Base-by-base conservation (phyloP, 2,113 vertebrate species). In the Melanocharis versteri region DNA sequence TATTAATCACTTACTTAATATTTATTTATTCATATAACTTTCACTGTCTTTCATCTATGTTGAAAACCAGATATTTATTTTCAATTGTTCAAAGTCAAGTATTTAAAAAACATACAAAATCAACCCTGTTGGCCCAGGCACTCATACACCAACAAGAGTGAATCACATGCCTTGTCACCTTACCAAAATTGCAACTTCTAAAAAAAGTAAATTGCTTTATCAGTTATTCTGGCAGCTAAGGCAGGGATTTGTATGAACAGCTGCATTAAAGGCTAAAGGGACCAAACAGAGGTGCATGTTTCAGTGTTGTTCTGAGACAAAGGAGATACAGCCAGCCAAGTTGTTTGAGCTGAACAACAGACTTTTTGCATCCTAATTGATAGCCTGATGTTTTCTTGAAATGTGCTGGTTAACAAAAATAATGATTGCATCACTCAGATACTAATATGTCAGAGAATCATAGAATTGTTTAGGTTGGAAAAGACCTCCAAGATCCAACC, bases 151-250 rank as follows among this genome's bases (percentile, higher is more conserved):
- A 62, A 23, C 14, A 23, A 1, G 1, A 51, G 66, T 20, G n/a
- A 45, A 37, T 37, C 1, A 0, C 2, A 2, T n/a, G 19, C 51
- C 54, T 66, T 71, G n/a, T 75, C 53, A 35, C 15, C 30, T 51
- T 83, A 54, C 45, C 45, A 30, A 56, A 89, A 91, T 5, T 75
- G 42, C 51, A 48, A 20, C 15, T 66, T 75, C 23, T 64, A 4
- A 57, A 22, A 44, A 53, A 40, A 22, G 37, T 20, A 10, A 47
- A 48, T 72, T 6, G 7, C 37, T 68, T 35, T 28, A 51, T 80
- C 39, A 24, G 51, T 44, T 37, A 15, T 14, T 70, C 56, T 89
- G 45, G 31, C 14, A 78, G 30, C 15, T 56, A 31, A 33, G 57
- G 37, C 17, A 51, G 37, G 44, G 37, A 9, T 37, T 84, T 79